phyloP scores from a whole-genome alignment of 2,797 vertebrate species.

The Varecia variegata region DNA sequence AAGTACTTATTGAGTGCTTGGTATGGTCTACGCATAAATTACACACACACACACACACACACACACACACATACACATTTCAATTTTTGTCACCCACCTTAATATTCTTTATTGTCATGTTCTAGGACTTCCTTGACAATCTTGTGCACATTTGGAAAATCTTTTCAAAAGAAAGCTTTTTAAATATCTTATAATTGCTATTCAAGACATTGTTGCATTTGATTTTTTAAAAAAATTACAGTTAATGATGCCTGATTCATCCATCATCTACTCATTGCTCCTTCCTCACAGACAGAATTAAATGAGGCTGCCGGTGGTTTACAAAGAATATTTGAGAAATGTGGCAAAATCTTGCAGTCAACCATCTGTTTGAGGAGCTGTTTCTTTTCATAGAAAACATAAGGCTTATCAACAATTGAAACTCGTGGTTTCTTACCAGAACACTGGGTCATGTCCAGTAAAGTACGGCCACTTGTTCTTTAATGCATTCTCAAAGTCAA shows the following conservation, averaged over 20 bases:
- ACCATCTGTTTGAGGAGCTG: constrained; percentile 47
- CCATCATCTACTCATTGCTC: constrained; percentile 8
- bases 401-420: constrained; percentile 15
- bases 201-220: constrained; percentile 37
- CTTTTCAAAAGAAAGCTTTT: constrained; percentile 39
- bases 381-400: constrained; percentile 52
- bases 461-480: neutral
- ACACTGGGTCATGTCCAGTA: neutral
- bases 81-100: neutral
- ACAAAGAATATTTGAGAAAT: constrained; percentile 60
- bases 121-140: neutral
- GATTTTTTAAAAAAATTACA: constrained; percentile 17
- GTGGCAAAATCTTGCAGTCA: constrained; percentile 37
- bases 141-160: neutral
- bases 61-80: neutral
- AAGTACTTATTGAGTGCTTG: neutral
- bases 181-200: constrained; percentile 45
- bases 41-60: neutral
- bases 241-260: constrained; percentile 45
- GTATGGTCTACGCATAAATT: neutral
- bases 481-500: neutral
- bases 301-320: neutral
- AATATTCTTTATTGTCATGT: neutral
- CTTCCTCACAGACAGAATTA: constrained; percentile 8
- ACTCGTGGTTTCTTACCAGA: neutral